phyloP scores from a whole-genome alignment of 2,113 vertebrate genomes.

The Chionis minor region DNA sequence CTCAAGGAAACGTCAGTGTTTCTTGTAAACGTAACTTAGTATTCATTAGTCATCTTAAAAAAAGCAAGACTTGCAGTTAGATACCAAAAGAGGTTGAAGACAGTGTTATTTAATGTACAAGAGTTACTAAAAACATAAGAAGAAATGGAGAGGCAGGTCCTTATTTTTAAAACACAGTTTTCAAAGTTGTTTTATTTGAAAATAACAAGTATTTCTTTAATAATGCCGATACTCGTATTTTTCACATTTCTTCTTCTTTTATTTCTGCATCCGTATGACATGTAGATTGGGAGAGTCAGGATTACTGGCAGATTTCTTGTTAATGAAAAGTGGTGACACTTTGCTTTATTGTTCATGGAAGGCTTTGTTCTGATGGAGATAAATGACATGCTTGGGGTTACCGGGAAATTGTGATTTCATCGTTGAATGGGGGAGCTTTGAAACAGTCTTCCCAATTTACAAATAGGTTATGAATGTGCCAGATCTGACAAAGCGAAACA shows the following conservation, averaged over 20 bases:
- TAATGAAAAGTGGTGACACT: slow-evolving; percentile 71
- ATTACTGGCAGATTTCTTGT: slow-evolving; percentile 60
- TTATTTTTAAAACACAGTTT: not conserved
- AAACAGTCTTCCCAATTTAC: slow-evolving; percentile 55
- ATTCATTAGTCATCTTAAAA: not conserved
- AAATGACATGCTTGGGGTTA: slow-evolving; percentile 68
- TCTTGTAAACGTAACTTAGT: slow-evolving; percentile 15
- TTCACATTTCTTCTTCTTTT: not conserved
- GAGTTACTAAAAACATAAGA: not conserved
- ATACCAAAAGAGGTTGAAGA: not conserved
- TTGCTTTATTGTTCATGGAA: slow-evolving; percentile 67
- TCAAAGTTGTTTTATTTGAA: not conserved
- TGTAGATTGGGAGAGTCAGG: not conserved
- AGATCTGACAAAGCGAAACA: slow-evolving; percentile 23
- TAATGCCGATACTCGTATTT: not conserved
- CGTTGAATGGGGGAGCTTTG: slow-evolving; percentile 57
- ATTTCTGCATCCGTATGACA: not conserved
- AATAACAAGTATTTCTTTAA: not conserved
- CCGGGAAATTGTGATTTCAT: slow-evolving; percentile 73
- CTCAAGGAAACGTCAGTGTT: slow-evolving; percentile 6
- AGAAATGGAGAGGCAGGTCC: not conserved
- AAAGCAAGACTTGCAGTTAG: slow-evolving; percentile 15
- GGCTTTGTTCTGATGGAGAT: slow-evolving; percentile 71
- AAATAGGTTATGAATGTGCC: slow-evolving; percentile 41
- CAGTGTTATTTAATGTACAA: not conserved